Evolutionary conservation across 2,113 vertebrate genomes (phyloP), one percentile per base, ranked within the genome.

Genomic region (Oncorhynchus kisutch): DNA sequence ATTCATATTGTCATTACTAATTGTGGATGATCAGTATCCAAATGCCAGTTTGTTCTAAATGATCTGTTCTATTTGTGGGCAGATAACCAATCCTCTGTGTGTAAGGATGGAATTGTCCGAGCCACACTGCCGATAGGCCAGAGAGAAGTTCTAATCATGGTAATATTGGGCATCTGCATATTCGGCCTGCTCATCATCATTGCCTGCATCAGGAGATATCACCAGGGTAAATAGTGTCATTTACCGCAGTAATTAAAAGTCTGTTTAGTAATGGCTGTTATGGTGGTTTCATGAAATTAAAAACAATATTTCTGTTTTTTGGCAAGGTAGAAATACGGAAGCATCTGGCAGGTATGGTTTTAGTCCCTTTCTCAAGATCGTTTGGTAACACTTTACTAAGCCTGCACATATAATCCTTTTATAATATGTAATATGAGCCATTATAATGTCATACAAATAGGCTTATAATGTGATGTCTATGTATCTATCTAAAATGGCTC

Each of bases 321-420:
- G 39, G 39, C 39, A 45, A 45, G 39, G 39, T 45, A 45, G 39
- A 45, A 45, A 45, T 67, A 67, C 7, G 2, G 70, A 70, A 78
- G 59, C 67, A 29, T 24, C 20, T 71, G 12, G 65, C 20, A 77
- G 60, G 62, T 71, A 72, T n/a, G 39, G 39, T 45, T 45, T 45
- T 39, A 39, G 39, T 8, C 39, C 39, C 39, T 39, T 39, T 39
- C 8, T 39, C 39, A 39, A 39, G 39, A 39, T 39, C 2, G 8
- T 39, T 39, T 39, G 39, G 39, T 39, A 9, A 39, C 39, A 39
- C 39, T 39, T 45, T 12, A 67, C 4, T 18, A 8, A 31, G 20
- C 25, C 39, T 45, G 39, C 39, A 45, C 9, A 2, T 45, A 45
- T 11, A 45, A 45, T 45, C 2, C 2, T 45, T 45, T 45, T 45